Evolutionary conservation across 2,888 invertebrate genomes (phyloP).

Genomic region (Hypomecis punctinalis): DNA sequence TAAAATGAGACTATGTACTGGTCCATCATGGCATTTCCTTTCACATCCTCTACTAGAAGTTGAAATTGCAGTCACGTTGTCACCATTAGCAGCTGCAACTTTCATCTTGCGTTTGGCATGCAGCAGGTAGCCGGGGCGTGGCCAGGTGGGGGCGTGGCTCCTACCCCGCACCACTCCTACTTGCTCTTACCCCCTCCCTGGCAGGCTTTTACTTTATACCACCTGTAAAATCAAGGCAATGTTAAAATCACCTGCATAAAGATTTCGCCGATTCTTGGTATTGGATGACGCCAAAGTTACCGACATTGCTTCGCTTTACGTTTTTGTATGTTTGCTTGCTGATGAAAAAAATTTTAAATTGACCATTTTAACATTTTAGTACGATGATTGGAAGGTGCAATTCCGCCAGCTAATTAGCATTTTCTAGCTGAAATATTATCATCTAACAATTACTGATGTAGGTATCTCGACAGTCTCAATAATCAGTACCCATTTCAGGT

Average conservation of each 20-base stretch:
- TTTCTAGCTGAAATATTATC: too few relatives aligned
- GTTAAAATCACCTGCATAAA: neutral
- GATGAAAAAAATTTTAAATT: too few relatives aligned
- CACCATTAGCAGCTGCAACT: conserved; percentile 25
- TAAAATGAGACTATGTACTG: neutral
- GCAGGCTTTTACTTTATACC: conserved; percentile 29
- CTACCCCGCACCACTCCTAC: conserved; percentile 51
- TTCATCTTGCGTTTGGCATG: conserved; percentile 31
- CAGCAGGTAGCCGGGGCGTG: conserved; percentile 56
- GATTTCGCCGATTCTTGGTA: neutral
- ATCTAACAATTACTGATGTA: too few relatives aligned
- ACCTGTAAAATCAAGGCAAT: conserved; percentile 20
- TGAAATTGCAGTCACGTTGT: conserved; percentile 24
- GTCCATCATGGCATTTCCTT: conserved; percentile 32
- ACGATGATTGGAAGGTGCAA: too few relatives aligned
- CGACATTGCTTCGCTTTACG: too few relatives aligned
- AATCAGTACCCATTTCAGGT: too few relatives aligned
- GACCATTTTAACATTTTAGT: too few relatives aligned
- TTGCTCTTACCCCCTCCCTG: conserved; percentile 37
- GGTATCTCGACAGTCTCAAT: too few relatives aligned
- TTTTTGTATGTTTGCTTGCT: too few relatives aligned
- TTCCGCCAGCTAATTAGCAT: too few relatives aligned
- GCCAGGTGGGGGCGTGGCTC: conserved; percentile 63
- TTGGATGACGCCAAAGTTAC: neutral
- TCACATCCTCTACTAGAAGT: conserved; percentile 20